Base-by-base conservation (phyloP, 2,797 vertebrate genomes). In the Parauchenoglanis ngamensis region DNA sequence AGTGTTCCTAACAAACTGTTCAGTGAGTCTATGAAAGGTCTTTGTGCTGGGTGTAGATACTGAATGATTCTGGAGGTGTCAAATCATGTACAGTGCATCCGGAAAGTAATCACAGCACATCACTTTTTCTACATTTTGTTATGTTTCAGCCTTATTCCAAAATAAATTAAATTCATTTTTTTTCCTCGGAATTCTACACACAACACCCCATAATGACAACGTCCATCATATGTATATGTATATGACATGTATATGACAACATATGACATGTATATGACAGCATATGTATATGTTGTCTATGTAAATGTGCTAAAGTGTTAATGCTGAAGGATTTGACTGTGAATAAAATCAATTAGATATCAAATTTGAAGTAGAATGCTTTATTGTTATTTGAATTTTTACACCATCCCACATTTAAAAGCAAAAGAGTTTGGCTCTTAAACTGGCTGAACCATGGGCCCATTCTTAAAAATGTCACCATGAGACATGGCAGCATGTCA, bases 401-500 rank as follows among this genome's bases (percentile, higher is more conserved):
- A 81, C 40, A 63, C 31, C 11, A n/a, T 63, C n/a, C 7, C 13
- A 17, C 13, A 19, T 63, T 65, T 49, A 82, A 49, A 0, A 65
- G 19, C 40, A 28, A 65, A 82, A 82, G 40, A 44, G 3, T 28
- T 49, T 63, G n/a, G 6, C 61, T 28, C 5, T 44, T 80, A 40
- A 35, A 56, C n/a, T 56, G 52, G 15, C 52, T 21, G 31, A 78
- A 78, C 35, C 1, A 0, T 57, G 6, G 28, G 25, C 28, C 44
- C 78, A 44, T 80, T 61, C 21, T 61, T 57, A 61, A 61, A 67
- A 83, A 83, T 83, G 57, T 46, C 63, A 54, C 61, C 28, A 52
- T 31, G 44, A 83, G 28, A 40, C 61, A 83, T 67, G 46, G 59
- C 61, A 82, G 79, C n/a, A 44, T 82, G 40, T 82, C 61, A 65